Base-by-base conservation (phyloP, 53 echinoderm and acorn worm genomes). In the Arbacia lixula region DNA sequence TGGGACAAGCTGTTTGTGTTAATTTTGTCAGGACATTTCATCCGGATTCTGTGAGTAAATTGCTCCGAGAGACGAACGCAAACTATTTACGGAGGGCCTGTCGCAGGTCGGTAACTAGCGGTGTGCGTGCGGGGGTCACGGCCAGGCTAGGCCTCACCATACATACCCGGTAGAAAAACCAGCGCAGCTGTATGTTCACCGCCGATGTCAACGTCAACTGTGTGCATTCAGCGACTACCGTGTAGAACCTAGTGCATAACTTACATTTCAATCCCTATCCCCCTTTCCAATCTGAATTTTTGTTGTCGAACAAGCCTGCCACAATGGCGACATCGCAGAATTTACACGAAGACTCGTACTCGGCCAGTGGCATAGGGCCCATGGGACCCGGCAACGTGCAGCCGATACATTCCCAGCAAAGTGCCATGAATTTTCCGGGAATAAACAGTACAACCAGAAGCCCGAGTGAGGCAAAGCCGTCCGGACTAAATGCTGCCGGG, bases 401-500 rank as follows among this genome's bases (percentile, higher is more conserved):
- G 24, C 82, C 82, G 1, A 81, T 81, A 32, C 82, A 81, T 63
- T 81, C 89, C 28, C 89, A 89, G 60, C 85, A 84, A 24, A 89
- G 83, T 37, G 85, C 89, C 68, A 80, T 88, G 60, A 88, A 83
- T 58, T 84, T 89, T 49, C 73, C 85, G 50, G 89, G 89, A 32
- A 89, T 89, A 63, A 89, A 89, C 67, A 89, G 89, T 69, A 89
- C 89, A 57, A 89, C 89, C 11, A 64, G 85, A 72, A 89, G 85
- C 56, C 84, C 89, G 5, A 85, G 89, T 34, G 89, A 89, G 60
- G 89, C 89, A n/a, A 65, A 85, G 36, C 89, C 89, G 41, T 89
- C 89, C 31, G 89, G 89, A 83, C 77, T 89, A 26, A 57, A 66
- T 24, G 68, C 68, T 32, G 77, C 76, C 0, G 89, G 89, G 10